Conservation (phyloP, 2,888 invertebrate species). For the Rotaria magnacalcarata region DNA sequence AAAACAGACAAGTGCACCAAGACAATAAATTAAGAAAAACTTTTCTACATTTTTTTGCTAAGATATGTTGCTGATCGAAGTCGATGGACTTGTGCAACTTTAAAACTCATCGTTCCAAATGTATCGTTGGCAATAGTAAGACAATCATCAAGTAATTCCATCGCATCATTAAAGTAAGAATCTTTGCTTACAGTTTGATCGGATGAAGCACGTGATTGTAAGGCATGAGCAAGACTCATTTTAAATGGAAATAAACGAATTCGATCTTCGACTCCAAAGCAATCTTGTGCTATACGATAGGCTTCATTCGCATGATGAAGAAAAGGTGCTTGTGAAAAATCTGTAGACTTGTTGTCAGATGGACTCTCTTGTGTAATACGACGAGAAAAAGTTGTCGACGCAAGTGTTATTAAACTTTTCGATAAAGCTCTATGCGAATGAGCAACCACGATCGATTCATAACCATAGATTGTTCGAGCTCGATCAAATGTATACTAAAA, state of each 20-base stretch:
- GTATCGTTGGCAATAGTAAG: neutral
- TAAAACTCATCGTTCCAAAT: conserved; percentile 29
- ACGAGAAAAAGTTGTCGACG: neutral
- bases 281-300: conserved; percentile 16
- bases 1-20: too few relatives aligned
- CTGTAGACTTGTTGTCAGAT: neutral
- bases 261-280: neutral
- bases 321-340: neutral
- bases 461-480: neutral
- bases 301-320: neutral
- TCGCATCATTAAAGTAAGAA: neutral
- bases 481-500: conserved; percentile 23
- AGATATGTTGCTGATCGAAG: neutral
- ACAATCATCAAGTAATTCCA: neutral
- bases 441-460: conserved; percentile 9
- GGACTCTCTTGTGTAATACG: neutral
- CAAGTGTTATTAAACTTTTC: conserved; percentile 5
- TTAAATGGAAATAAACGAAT: neutral
- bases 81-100: conserved; percentile 20
- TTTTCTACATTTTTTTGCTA: neutral
- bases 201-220: neutral
- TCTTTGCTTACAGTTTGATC: neutral
- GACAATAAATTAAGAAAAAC: too few relatives aligned
- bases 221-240: conserved; percentile 5
- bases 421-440: neutral